Evolutionary conservation across 2,113 vertebrate genomes (phyloP), one percentile per base, ranked within the genome.

Genomic region (Stigmatopora nigra): DNA sequence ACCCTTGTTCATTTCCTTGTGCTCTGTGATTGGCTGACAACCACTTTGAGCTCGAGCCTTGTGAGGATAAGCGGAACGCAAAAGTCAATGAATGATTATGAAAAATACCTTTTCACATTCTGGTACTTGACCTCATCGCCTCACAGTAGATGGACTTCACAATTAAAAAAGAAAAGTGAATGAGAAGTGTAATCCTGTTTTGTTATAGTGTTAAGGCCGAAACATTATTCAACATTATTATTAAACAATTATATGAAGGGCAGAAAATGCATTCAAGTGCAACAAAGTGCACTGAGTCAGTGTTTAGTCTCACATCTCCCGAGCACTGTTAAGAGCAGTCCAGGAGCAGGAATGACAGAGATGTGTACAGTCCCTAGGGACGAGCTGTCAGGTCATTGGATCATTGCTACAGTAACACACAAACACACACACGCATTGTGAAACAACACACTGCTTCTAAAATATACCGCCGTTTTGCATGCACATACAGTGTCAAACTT

Each of bases 341-440:
- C 85, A 84, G 86, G 87, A 88, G 56, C 71, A 68, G 77, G 76
- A 76, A 83, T 82, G 82, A 85, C 78, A 83, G 83, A 80, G 87
- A 83, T 84, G 84, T 84, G 80, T 88, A 76, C 77, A 59, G 78
- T 82, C 85, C 86, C 82, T 64, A 63, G 83, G 86, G 88, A 87
- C 62, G 75, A 80, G 79, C 84, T 88, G 88, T 89, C 89, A 89
- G 87, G 87, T 89, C 88, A 85, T 86, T 88, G 84, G 83, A 87
- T 88, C 83, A 76, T 77, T 83, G 81, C 82, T 78, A 86, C 68
- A 71, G 51, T 78, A 78, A 88, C 69, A 78, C 68, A 75, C 64
- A 77, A 61, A 63, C 67, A 67, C 68, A 82, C 67, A 59, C 63
- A 45, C 74, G n/a, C n/a, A 53, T 46, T 49, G 55, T 20, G 31